Base-by-base conservation (phyloP, 1,140 invertebrate genomes). In the Fopius arisanus region DNA sequence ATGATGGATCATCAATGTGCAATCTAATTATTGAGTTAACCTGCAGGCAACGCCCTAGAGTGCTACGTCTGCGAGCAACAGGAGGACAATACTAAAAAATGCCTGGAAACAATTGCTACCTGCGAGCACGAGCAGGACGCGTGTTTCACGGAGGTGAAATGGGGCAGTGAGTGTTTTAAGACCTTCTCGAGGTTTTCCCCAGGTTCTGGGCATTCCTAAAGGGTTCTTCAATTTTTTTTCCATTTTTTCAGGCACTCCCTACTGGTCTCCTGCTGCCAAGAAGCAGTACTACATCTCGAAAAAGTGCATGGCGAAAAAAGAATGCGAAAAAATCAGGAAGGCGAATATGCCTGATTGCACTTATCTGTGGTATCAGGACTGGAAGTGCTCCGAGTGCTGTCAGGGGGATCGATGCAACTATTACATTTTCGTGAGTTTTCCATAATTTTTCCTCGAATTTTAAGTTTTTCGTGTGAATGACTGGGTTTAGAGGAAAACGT, bases 321-420 rank as follows among this genome's bases (percentile, higher is more conserved):
- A 93, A 70, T 99, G 98, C 86, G 91, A 94, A 69, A 87, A 88
- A 72, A 91, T 90, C 70, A 89, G 93, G 77, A 89, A 89, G 67
- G 87, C 88, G 21, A 92, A 92, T 76, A 95, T 95, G 91, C 88
- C 89, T 12, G 90, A 91, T 75, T 99, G 97, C 84, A 96, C 96
- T 19, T 92, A 97, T 82, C 96, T 99, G 81, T 98, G 96, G 96
- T 99, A 98, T 81, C 93, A 97, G 82, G 97, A 99, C 88, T 99
- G 97, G 98, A 92, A 94, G 75, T 99, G 97, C 89, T 94, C 95
- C 0, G 97, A 99, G 86, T 99, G 97, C 87, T 99, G 97, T 86
- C 93, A 94, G 81, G 98, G 97, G 51, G 97, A 99, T 87, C 90
- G 96, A 72, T 99, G 97, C 86, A 99, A 99, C 86, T 99, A 97